phyloP scores from a whole-genome alignment of 2,113 vertebrate species.

The Apteryx owenii region DNA sequence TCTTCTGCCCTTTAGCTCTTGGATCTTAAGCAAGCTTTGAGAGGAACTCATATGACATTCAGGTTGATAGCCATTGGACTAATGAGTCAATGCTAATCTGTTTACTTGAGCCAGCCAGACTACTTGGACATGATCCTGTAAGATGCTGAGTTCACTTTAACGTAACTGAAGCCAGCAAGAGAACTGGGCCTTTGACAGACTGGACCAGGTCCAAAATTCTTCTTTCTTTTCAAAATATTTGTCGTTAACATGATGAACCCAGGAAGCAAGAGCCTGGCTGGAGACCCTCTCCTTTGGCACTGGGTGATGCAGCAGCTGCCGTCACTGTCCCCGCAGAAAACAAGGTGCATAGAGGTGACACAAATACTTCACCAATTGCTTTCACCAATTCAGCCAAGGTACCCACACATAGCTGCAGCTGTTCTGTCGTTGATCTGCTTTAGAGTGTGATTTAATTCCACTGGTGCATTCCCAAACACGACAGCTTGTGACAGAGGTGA shows the following conservation, averaged over 20 bases:
- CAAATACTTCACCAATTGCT: too few relatives aligned
- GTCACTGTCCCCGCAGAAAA: background rate
- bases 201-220: too few relatives aligned
- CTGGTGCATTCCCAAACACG: background rate
- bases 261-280: background rate
- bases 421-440: background rate
- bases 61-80: background rate
- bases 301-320: background rate
- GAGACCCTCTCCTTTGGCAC: background rate
- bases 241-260: rapidly evolving
- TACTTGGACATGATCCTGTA: background rate
- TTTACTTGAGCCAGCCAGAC: background rate
- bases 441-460: background rate
- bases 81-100: background rate
- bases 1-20: background rate
- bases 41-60: background rate
- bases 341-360: rapidly evolving
- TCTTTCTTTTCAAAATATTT: rapidly evolving
- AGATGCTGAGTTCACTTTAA: background rate
- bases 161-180: background rate
- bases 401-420: background rate
- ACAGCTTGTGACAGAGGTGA: background rate
- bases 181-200: rapidly evolving
- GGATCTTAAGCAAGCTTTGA: background rate
- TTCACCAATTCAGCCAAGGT: background rate